phyloP scores from a whole-genome alignment of 2,888 invertebrate genomes.

The Calameuta pallipes region DNA sequence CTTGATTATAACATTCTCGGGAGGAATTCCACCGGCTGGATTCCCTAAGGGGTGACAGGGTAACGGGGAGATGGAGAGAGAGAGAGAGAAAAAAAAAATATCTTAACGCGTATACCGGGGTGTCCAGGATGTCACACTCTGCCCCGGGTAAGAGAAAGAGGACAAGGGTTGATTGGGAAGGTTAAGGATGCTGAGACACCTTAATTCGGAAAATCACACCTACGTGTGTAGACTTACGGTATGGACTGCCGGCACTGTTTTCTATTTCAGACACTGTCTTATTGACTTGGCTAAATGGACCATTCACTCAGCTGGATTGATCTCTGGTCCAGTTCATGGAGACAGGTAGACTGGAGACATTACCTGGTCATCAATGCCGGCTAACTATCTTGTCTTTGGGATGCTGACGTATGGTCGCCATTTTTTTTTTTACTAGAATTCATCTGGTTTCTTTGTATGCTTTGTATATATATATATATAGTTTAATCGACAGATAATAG shows the following conservation, averaged over 20 bases:
- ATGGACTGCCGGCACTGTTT: neutral
- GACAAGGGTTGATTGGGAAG: neutral
- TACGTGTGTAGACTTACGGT: neutral
- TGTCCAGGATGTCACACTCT: neutral
- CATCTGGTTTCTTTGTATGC: neutral
- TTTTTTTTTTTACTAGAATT: neutral
- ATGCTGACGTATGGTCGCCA: neutral
- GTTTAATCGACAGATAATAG: neutral
- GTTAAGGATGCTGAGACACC: neutral
- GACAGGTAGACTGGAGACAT: neutral
- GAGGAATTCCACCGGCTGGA: conserved; percentile 19
- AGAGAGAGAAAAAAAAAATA: neutral
- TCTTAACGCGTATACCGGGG: neutral
- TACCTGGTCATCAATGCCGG: neutral
- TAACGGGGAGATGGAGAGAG: neutral
- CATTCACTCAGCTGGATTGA: neutral
- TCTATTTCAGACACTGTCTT: neutral
- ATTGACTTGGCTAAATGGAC: neutral
- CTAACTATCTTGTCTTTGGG: conserved; percentile 1
- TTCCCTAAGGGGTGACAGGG: neutral
- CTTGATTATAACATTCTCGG: conserved; percentile 24
- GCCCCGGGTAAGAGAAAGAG: neutral
- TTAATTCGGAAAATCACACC: neutral
- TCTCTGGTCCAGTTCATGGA: neutral
- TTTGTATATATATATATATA: neutral